Evolutionary conservation across 2,113 vertebrate genomes (phyloP).

Genomic region (Oreocharis arfaki): DNA sequence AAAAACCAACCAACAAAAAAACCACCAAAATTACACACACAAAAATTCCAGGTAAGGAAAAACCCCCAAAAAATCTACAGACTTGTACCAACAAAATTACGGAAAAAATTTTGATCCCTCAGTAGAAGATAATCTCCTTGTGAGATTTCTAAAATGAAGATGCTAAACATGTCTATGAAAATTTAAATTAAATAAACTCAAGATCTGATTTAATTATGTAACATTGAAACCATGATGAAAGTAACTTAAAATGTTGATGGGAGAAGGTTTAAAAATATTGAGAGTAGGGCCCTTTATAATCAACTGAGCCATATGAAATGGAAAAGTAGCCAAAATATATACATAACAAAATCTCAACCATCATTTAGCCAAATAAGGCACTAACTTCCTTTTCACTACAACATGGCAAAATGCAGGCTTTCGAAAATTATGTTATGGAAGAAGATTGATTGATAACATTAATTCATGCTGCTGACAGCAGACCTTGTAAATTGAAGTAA

Average conservation of each 20-base stretch:
- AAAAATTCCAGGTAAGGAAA: background rate
- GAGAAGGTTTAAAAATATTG: background rate
- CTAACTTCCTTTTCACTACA: background rate
- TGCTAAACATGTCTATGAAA: background rate
- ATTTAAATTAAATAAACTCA: background rate
- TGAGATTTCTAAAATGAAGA: background rate
- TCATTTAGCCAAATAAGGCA: background rate
- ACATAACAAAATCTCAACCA: background rate
- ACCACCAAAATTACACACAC: background rate
- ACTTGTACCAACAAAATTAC: background rate
- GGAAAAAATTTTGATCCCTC: background rate
- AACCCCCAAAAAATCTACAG: background rate
- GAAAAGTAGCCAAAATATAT: background rate
- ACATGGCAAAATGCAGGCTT: background rate
- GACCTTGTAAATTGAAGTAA: background rate
- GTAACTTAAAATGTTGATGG: background rate
- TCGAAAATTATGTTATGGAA: background rate
- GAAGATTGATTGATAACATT: background rate
- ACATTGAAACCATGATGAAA: background rate
- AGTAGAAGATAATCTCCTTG: background rate
- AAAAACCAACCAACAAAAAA: background rate
- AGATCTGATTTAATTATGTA: background rate
- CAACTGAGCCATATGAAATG: background rate
- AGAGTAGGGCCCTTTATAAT: background rate
- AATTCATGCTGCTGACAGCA: background rate